Evolutionary conservation across 1,140 invertebrate species (phyloP).

Genomic region (Solenopsis invicta): DNA sequence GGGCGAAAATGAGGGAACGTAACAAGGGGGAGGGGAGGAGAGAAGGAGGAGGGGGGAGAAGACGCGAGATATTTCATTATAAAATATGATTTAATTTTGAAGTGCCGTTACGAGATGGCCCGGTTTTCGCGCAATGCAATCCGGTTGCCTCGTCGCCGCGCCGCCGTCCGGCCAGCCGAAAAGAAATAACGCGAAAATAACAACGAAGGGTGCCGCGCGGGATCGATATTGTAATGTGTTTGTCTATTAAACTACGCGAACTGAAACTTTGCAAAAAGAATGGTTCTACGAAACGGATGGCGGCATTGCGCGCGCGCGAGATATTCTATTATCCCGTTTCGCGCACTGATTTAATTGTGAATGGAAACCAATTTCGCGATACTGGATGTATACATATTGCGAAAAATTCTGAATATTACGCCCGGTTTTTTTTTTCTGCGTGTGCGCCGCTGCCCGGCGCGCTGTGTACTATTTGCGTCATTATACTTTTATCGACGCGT

Average conservation of each 20-base stretch:
- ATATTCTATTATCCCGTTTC: slow-evolving; percentile 51
- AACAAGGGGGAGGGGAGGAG: background rate
- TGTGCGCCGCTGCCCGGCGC: background rate
- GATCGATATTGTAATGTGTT: slow-evolving; percentile 50
- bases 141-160: background rate
- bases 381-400: background rate
- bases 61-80: slow-evolving; percentile 34
- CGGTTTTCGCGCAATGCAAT: slow-evolving; percentile 6
- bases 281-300: slow-evolving; percentile 9
- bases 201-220: background rate
- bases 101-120: slow-evolving; percentile 24
- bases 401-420: slow-evolving; percentile 45
- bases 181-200: slow-evolving; percentile 42
- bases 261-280: slow-evolving; percentile 43
- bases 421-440: background rate
- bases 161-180: background rate
- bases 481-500: slow-evolving; percentile 49
- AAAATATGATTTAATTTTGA: slow-evolving; percentile 59
- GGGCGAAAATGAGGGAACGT: slow-evolving; percentile 20
- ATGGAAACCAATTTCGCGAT: slow-evolving; percentile 46
- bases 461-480: slow-evolving; percentile 38
- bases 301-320: background rate
- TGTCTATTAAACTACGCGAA: slow-evolving; percentile 55
- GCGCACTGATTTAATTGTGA: slow-evolving; percentile 57
- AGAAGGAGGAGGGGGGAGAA: background rate